Percentiles rank a stretch among this genome's conserved stretches.
Evolutionary conservation across 2,113 vertebrate genomes (phyloP).

Genomic region (Anthoscopus minutus): DNA sequence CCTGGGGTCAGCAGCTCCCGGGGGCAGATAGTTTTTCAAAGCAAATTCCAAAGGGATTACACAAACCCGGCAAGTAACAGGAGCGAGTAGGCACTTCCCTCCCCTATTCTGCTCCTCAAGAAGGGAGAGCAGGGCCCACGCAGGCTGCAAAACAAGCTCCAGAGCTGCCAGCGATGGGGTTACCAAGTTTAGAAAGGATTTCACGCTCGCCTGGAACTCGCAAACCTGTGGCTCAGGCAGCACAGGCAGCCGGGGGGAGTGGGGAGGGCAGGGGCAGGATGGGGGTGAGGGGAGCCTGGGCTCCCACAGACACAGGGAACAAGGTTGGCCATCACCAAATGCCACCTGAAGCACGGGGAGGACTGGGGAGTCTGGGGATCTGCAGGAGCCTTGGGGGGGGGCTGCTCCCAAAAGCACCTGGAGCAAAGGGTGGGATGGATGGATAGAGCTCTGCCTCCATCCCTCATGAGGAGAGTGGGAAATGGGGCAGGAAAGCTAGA

Average conservation of each 20-base stretch:
- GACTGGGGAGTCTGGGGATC: neutral
- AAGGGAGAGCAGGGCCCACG: neutral
- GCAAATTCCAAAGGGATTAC: slow-evolving; percentile 59
- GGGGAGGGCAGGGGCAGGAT: neutral
- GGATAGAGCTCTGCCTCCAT: neutral
- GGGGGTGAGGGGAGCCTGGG: neutral
- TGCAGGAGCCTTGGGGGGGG: neutral
- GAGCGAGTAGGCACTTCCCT: neutral
- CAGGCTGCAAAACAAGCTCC: slow-evolving; percentile 30
- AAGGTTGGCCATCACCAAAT: neutral
- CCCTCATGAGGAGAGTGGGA: neutral
- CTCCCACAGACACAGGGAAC: neutral
- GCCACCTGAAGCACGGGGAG: rapidly evolving
- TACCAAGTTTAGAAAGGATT: slow-evolving; percentile 57
- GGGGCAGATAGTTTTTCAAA: slow-evolving; percentile 51
- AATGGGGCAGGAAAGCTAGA: neutral
- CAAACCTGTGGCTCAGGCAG: neutral
- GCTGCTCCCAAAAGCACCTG: neutral
- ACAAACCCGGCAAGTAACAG: slow-evolving; percentile 14
- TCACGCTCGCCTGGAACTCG: neutral
- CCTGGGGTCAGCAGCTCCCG: neutral
- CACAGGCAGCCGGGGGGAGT: neutral
- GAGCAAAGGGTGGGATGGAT: neutral
- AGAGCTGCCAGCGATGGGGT: neutral
- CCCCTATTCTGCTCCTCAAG: slow-evolving; percentile 17